Base-by-base conservation (phyloP, 2,888 invertebrate genomes). In the Diplazon laetatorius region DNA sequence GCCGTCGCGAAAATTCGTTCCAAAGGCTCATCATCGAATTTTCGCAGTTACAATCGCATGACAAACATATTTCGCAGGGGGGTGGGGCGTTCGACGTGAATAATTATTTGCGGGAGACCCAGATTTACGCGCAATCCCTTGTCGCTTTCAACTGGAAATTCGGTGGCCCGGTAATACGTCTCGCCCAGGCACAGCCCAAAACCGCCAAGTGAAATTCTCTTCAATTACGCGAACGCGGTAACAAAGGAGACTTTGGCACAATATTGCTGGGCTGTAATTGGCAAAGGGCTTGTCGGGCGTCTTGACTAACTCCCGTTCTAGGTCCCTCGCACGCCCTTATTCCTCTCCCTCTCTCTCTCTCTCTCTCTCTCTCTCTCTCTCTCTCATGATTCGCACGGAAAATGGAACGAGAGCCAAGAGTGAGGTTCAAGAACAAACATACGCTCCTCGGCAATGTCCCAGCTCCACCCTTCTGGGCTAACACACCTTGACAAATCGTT, bases 191-290 rank as follows among this genome's bases (percentile, higher is more conserved):
- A 18, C 14, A 68, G 48, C 20, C 46, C 48, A 25, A 75, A 76
- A 68, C 66, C 72, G 57, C 73, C 68, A 50, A 82, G 77, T 79
- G 78, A 82, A 83, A 83, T 79, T 81, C 70, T 71, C 78, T 77
- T 66, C 73, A 80, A 80, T 80, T 71, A 74, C 70, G 74, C 63
- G 50, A 57, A 52, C 46, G 48, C 59, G 71, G 59, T 78, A 75
- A 81, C 80, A 82, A 80, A 80, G 80, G 80, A 77, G 73, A 78
- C 70, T 78, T 74, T 59, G 78, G 78, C 69, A 74, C 78, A 74
- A 78, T 78, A 78, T 78, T 78, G 78, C 74, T 65, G 50, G 69
- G 65, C 69, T 74, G 78, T 78, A 78, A 78, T 78, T 78, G 78
- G 78, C 65, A 74, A 78, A 78, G 74, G 74, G 60, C 68, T 16